Evolutionary conservation across 2,888 invertebrate genomes (phyloP).

Genomic region (Blastobasis lacticolella): DNA sequence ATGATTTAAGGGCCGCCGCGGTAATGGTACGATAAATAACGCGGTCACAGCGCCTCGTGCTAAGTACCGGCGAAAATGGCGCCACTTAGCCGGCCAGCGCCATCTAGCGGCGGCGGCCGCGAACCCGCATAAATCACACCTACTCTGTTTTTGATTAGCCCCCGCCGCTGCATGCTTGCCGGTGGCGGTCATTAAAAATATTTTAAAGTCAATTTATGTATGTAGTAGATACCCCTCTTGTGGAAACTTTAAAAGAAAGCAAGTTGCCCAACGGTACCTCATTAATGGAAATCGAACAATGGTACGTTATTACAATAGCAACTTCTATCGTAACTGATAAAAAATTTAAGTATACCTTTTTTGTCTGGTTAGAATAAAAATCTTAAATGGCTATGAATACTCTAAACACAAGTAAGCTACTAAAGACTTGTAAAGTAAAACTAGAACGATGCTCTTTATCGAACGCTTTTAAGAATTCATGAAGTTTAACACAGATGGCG

Average conservation of each 20-base stretch:
- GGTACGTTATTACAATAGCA: too few species aligned
- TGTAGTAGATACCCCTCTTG: too few species aligned
- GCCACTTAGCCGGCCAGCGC: constrained; percentile 53
- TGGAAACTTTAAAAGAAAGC: too few species aligned
- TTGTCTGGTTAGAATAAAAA: too few species aligned
- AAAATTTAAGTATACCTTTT: too few species aligned
- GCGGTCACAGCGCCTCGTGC: constrained; percentile 49
- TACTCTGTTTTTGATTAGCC: constrained; percentile 33
- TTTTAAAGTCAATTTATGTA: too few species aligned
- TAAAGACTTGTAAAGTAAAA: not conserved
- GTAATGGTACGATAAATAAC: constrained; percentile 75
- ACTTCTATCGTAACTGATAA: too few species aligned
- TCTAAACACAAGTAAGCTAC: too few species aligned
- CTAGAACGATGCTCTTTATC: not conserved
- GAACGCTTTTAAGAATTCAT: not conserved
- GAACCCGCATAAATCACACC: constrained; percentile 40
- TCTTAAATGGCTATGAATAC: too few species aligned
- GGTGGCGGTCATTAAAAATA: too few species aligned
- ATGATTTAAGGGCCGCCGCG: constrained; percentile 69
- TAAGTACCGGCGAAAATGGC: constrained; percentile 57
- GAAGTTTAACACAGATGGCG: not conserved
- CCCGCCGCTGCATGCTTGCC: constrained; percentile 6
- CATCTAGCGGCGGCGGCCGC: constrained; percentile 43
- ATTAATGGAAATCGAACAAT: too few species aligned
- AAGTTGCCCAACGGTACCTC: too few species aligned